A percentile compares a stretch with the other conserved stretches of the same genome.
Conservation (phyloP, 2,113 vertebrate genomes). For the Semnornis frantzii region DNA sequence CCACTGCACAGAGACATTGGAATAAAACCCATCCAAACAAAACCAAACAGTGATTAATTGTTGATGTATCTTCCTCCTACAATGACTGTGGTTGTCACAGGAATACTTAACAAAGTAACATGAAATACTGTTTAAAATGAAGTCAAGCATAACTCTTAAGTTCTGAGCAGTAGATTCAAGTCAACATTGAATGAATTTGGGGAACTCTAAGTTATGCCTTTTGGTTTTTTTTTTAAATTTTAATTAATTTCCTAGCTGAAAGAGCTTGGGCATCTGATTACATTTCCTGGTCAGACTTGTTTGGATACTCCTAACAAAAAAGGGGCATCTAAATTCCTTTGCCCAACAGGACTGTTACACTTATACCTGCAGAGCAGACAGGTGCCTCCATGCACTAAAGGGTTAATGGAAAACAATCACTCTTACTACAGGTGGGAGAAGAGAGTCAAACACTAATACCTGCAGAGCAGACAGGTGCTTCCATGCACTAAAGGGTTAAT, state of each 20-base stretch:
- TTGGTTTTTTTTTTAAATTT: neutral
- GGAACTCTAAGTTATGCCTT: neutral
- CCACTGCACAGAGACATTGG: neutral
- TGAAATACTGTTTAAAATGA: neutral
- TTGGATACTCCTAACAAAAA: neutral
- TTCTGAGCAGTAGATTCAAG: neutral
- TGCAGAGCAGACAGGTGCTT: neutral
- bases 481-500: neutral
- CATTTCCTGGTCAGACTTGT: neutral
- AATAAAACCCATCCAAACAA: neutral
- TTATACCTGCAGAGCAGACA: neutral
- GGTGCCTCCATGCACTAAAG: neutral
- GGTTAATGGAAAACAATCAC: neutral
- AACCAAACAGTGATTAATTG: neutral
- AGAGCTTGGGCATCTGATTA: neutral
- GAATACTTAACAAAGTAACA: neutral
- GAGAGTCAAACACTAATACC: neutral
- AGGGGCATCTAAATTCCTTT: neutral
- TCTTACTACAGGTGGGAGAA: neutral
- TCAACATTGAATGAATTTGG: neutral
- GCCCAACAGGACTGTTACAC: neutral
- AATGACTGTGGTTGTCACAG: constrained; percentile 17
- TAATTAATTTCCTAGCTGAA: constrained; percentile 19
- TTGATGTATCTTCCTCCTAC: neutral
- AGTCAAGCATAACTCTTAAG: constrained; percentile 10